Evolutionary conservation across 2,797 vertebrate genomes (phyloP), one percentile per base, ranked within the genome.

Genomic region (Rhinogobio ventralis): DNA sequence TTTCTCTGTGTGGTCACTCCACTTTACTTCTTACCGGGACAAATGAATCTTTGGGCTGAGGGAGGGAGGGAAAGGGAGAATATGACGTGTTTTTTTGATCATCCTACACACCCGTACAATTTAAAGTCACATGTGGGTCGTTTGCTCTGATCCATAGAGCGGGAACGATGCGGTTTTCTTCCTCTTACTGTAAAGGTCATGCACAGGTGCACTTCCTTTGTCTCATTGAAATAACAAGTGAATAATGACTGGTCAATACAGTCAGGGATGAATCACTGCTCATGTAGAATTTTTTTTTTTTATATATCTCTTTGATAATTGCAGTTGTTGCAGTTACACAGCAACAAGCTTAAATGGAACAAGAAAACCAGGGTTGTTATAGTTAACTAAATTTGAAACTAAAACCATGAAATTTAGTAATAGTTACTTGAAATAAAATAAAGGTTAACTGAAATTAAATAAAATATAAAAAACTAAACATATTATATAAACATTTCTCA

Each of bases 121-220:
- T 57, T 28, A 30, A 79, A 51, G 51, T 39, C 68, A 60, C 51
- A 81, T 30, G 53, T 81, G 79, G 68, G 68, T 53, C n/a, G 19
- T 81, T 57, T 36, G 49, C 79, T 81, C 30, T 71, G 49, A 77
- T 60, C 74, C 74, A 60, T 7, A 45, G 39, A 28, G 23, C 13
- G 51, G 3, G 19, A 45, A n/a, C 23, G 17, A 55, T 81, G 79
- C 13, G 53, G n/a, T 81, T 81, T 81, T 36, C 67, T 82, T 77
- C 83, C 19, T 84, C 85, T 87, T 82, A 51, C 51, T 81, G 51
- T 60, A 81, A 87, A 77, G 53, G 74, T 25, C 74, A 77, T 19
- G 23, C 8, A 42, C 36, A 77, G 74, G 74, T 60, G 74, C 53
- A 42, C 36, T 42, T 77, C 74, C 53, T 77, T 36, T 60, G 53